A percentile compares a stretch with the other conserved stretches of the same genome.
Conservation (phyloP, 2,888 invertebrate species). For the Neria commutata region DNA sequence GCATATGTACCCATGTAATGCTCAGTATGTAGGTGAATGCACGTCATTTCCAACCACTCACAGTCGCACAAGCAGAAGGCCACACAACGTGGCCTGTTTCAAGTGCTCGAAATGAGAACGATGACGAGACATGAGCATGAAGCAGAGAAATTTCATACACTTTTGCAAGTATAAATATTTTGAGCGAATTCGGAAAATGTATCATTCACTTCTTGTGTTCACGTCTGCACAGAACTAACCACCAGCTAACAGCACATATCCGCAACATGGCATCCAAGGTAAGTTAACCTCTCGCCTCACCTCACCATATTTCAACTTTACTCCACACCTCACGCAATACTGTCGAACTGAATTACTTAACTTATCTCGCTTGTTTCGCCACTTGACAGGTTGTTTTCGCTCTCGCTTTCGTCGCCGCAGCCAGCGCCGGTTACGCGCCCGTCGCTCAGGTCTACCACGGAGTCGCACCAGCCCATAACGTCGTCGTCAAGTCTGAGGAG, state of each 20-base stretch:
- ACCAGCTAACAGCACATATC: slow-evolving; percentile 21
- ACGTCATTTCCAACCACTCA: too few species aligned
- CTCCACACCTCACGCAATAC: not conserved
- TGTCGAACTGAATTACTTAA: not conserved
- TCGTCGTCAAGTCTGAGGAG: slow-evolving; percentile 44
- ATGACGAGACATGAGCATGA: slow-evolving; percentile 32
- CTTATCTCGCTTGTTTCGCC: not conserved
- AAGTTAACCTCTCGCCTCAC: slow-evolving; percentile 10
- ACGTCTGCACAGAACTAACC: slow-evolving; percentile 36
- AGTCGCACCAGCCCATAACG: slow-evolving; percentile 36
- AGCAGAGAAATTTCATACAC: slow-evolving; percentile 33
- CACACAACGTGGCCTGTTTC: too few species aligned
- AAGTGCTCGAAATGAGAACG: not conserved
- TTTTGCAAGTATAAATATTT: slow-evolving; percentile 44
- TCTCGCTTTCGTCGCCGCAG: slow-evolving; percentile 15
- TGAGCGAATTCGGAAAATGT: slow-evolving; percentile 30
- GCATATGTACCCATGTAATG: too few species aligned
- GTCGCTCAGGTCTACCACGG: slow-evolving; percentile 33
- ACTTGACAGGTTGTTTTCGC: slow-evolving; percentile 11
- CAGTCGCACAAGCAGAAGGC: slow-evolving; percentile 52
- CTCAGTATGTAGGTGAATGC: too few species aligned
- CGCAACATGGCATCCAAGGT: slow-evolving; percentile 41
- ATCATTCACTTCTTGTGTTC: slow-evolving; percentile 44
- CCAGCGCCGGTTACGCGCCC: slow-evolving; percentile 22
- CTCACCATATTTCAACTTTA: not conserved